These are phyloP conservation scores for Podabrus alpinus DNA, from an alignment of 2,888 invertebrate genomes.

Conservation along the genomic window DNA sequence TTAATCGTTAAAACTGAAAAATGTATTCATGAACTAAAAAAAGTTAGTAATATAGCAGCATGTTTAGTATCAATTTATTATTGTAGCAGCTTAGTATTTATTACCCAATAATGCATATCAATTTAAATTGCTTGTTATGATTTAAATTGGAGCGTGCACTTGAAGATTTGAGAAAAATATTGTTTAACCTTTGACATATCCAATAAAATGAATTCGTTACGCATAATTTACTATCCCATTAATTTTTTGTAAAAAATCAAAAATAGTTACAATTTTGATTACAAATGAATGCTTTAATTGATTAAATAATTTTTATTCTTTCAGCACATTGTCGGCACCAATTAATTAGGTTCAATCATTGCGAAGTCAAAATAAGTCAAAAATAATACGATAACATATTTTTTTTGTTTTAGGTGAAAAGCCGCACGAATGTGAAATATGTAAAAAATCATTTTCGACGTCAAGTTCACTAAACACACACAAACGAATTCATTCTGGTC, in stretches of 20 bases:
- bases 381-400: neutral
- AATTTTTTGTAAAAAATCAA: neutral
- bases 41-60: too few relatives aligned
- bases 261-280: neutral
- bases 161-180: neutral
- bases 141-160: neutral
- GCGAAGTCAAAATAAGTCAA: too few relatives aligned
- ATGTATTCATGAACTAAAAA: too few relatives aligned
- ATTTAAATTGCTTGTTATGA: neutral
- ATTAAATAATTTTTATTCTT: neutral
- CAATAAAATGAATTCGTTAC: neutral
- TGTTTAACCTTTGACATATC: neutral
- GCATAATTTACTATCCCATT: neutral
- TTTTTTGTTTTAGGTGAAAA: conserved; percentile 74
- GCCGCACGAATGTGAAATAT: conserved; percentile 89
- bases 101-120: neutral
- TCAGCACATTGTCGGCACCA: too few relatives aligned
- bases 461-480: conserved; percentile 91
- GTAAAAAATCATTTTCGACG: conserved; percentile 91
- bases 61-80: too few relatives aligned
- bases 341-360: too few relatives aligned
- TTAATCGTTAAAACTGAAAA: too few relatives aligned
- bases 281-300: neutral
- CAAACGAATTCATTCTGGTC: conserved; percentile 87
- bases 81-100: neutral